Base-by-base conservation (phyloP, 2,113 vertebrate genomes). In the Tautogolabrus adspersus region DNA sequence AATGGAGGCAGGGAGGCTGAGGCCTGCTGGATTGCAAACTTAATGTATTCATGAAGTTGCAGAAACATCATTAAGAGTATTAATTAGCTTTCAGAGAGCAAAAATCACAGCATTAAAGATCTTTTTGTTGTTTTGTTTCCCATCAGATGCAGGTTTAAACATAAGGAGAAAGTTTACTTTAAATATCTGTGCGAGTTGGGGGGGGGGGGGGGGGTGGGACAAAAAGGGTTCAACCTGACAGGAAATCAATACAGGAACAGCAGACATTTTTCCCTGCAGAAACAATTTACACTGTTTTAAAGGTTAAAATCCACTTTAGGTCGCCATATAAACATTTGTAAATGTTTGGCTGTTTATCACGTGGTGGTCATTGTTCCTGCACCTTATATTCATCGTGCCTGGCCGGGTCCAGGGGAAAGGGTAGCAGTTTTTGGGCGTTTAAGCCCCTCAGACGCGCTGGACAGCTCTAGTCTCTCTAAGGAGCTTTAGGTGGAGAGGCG, bases 11-110 rank as follows among this genome's bases (percentile, higher is more conserved):
- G 74, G 73, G 78, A 94, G 94, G 93, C 94, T 92, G 94, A 92
- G 79, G 91, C 92, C 88, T 47, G 88, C 94, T 92, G 93, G 94
- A 94, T 93, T 92, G 93, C 87, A 88, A 86, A 85, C 90, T 88
- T 96, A 95, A 96, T 96, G 93, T 96, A 96, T 96, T 96, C 95
- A 96, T 95, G 94, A 93, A 93, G 93, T 95, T 93, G 91, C 89
- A 92, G 87, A 94, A 95, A 96, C 95, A 95, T 95, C 95, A 96
- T 96, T 96, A 96, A 90, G 91, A 91, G 94, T 95, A 96, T 96
- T 97, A 96, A 97, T 96, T 96, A 96, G 96, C 93, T 96, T 93
- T 94, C 95, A 95, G 89, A 89, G 89, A 87, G 81, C 85, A 79
- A 72, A 84, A 84, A 69, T 79, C 54, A 72, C 21, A 11, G 74